Base-by-base conservation (phyloP, 2,888 invertebrate species). In the Elegia similella region DNA sequence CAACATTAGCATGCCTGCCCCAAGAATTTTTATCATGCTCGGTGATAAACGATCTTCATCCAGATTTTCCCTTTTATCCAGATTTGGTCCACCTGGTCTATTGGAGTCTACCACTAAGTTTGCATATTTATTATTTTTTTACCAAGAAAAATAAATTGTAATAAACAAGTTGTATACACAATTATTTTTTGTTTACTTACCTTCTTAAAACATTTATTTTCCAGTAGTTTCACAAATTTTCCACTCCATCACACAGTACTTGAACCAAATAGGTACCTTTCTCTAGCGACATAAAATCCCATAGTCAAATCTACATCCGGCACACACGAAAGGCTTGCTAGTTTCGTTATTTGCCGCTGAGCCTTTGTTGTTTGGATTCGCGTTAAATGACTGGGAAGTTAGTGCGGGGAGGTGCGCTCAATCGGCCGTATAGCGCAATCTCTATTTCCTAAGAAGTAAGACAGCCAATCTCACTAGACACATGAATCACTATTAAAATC, bases 381-480 rank as follows among this genome's bases (percentile, higher is more conserved):
- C 82, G 89, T 89, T 88, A 89, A 92, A 92, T 91, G 92, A 89
- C 76, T 77, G 79, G 86, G 91, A 92, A 92, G 92, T 90, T 90
- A 92, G 81, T 85, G 78, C 77, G 71, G 85, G 84, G 86, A 85
- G 85, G 77, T 84, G 77, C 76, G 85, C 73, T 84, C 88, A 86
- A 89, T 88, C 89, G 88, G 85, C 84, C 88, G 88, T 78, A 84
- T 70, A 70, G 82, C 83, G 73, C 84, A 86, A 88, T 88, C 88
- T 89, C 86, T 87, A 87, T 89, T 88, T 88, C 84, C 86, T 88
- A 83, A 84, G 86, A 80, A 76, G 78, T 75, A 77, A 78, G 76
- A 75, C 76, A 74, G 73, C 88, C 84, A 81, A 58, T 69, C 59
- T 70, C 60, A 60, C 62, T 63, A 75, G 88, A 82, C 72, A 81